These are phyloP conservation scores for Lophius piscatorius DNA, from an alignment of 2,113 vertebrate genomes.

Conservation along the genomic window DNA sequence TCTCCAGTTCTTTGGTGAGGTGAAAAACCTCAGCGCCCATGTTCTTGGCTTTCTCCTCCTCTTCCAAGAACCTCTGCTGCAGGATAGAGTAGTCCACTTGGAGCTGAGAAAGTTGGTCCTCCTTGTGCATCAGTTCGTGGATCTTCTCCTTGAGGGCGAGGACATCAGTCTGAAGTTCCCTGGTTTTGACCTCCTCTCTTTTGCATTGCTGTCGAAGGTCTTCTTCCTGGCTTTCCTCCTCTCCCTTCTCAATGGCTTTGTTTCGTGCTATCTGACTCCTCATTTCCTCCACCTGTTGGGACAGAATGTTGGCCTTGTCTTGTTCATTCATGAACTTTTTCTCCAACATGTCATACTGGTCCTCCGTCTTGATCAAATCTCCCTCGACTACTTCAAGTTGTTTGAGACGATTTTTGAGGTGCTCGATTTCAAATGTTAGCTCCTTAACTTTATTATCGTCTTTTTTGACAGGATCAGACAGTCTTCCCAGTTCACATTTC, in stretches of 20 bases:
- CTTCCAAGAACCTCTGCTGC: constrained; percentile 91
- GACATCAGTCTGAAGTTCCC: constrained; percentile 91
- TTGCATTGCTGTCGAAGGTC: constrained; percentile 87
- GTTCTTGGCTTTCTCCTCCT: constrained; percentile 91
- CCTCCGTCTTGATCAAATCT: constrained; percentile 96
- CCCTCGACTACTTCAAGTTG: constrained; percentile 94
- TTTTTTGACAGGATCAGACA: constrained; percentile 62
- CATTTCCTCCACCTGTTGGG: constrained; percentile 94
- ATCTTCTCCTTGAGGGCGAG: constrained; percentile 97
- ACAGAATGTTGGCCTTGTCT: constrained; percentile 93
- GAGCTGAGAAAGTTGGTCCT: constrained; percentile 96
- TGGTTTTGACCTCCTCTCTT: constrained; percentile 89
- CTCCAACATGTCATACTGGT: constrained; percentile 94
- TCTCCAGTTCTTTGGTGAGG: constrained; percentile 92
- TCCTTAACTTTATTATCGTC: constrained; percentile 92
- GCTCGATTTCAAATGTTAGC: constrained; percentile 91
- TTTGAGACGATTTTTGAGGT: constrained; percentile 89
- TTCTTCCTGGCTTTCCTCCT: constrained; percentile 87
- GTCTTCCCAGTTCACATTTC: constrained; percentile 73
- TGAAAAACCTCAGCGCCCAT: constrained; percentile 91
- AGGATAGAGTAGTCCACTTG: constrained; percentile 93
- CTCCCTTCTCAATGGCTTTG: constrained; percentile 92
- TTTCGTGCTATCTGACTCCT: constrained; percentile 89
- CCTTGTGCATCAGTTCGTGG: constrained; percentile 97
- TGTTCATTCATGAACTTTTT: constrained; percentile 92